Conservation (phyloP, 2,888 invertebrate species). For the Phortica magna region DNA sequence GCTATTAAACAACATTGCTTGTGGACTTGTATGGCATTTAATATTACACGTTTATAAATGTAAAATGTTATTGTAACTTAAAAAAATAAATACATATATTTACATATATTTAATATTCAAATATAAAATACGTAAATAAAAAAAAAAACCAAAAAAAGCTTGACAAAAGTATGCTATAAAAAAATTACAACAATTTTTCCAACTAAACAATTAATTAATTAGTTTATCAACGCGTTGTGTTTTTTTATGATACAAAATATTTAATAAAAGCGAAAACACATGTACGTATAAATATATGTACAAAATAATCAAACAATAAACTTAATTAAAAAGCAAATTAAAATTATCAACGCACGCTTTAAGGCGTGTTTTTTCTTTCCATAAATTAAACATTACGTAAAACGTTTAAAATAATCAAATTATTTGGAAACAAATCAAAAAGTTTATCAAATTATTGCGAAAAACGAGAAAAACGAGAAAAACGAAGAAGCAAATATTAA, state of each 20-base stretch:
- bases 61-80: not conserved
- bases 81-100: slow-evolving; percentile 5
- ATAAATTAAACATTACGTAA: slow-evolving; percentile 1
- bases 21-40: not conserved
- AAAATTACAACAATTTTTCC: too few relatives aligned
- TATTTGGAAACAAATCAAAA: slow-evolving; percentile 23
- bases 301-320: not conserved
- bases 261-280: not conserved
- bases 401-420: slow-evolving; percentile 15
- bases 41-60: not conserved
- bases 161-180: not conserved
- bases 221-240: slow-evolving; percentile 11
- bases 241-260: not conserved
- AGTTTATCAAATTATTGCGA: not conserved
- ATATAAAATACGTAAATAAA: not conserved
- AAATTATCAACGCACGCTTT: slow-evolving; percentile 21
- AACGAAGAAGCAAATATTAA: not conserved
- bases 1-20: not conserved
- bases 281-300: not conserved
- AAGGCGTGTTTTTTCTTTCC: not conserved
- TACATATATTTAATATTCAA: not conserved
- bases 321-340: slow-evolving; percentile 26
- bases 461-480: not conserved
- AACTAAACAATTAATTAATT: slow-evolving; percentile 22
- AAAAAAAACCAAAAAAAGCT: not conserved